These are phyloP conservation scores for Chamaetylas fuelleborni DNA, from an alignment of 2,113 vertebrate species.

Conservation along the genomic window DNA sequence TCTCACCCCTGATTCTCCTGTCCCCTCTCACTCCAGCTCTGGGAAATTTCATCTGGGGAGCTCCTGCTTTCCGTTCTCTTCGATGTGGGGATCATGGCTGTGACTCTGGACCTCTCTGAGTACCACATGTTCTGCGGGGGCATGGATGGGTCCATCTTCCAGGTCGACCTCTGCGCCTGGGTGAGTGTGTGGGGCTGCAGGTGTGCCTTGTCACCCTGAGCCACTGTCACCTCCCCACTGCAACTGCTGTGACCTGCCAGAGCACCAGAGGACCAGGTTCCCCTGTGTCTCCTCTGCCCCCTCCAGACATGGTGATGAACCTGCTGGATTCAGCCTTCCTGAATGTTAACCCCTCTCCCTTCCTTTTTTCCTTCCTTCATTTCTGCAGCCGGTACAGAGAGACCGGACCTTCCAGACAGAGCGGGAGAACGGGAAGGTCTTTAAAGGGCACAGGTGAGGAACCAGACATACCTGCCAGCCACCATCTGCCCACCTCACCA, in stretches of 20 bases:
- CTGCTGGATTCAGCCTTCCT: neutral
- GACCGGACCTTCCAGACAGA: constrained; percentile 88
- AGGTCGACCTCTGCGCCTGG: constrained; percentile 88
- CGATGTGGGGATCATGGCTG: constrained; percentile 88
- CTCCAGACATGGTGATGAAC: neutral
- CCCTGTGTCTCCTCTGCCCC: neutral
- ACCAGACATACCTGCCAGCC: neutral
- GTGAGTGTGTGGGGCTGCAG: constrained; percentile 68
- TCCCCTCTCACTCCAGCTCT: constrained; percentile 73
- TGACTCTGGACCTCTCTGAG: constrained; percentile 91
- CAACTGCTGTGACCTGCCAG: neutral
- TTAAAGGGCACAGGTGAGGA: constrained; percentile 90
- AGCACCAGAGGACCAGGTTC: neutral
- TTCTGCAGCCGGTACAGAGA: constrained; percentile 78
- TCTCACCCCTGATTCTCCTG: neutral
- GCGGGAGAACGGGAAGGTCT: constrained; percentile 83
- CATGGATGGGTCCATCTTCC: constrained; percentile 90
- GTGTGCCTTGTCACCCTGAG: neutral
- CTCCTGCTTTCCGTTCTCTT: constrained; percentile 91
- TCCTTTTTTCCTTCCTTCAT: neutral
- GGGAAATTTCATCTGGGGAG: constrained; percentile 93
- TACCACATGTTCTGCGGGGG: constrained; percentile 92
- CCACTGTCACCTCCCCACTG: neutral
- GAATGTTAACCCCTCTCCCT: neutral
- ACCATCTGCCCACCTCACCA: neutral